Evolutionary conservation across 2,888 invertebrate species (phyloP).

Genomic region (Apamea anceps): DNA sequence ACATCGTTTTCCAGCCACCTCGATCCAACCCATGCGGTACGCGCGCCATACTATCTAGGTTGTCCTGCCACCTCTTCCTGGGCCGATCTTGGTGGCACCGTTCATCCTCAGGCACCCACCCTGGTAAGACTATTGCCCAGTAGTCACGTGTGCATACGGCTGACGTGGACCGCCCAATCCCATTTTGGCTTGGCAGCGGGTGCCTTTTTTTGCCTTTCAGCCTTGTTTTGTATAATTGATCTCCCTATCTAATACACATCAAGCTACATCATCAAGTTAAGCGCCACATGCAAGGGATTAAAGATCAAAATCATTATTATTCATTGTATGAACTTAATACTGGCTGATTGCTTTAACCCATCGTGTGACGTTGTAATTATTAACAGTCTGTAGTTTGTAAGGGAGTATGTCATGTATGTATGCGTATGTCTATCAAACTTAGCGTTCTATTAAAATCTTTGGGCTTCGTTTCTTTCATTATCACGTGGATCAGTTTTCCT

Average conservation of each 20-base stretch:
- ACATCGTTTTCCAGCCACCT: no score
- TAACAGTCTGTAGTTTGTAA: neutral
- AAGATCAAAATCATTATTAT: constrained; percentile 50
- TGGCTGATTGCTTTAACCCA: constrained; percentile 36
- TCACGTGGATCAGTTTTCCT: neutral
- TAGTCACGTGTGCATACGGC: no score
- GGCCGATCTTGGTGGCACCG: no score
- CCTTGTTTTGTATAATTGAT: neutral
- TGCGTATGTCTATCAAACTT: neutral
- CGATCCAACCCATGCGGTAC: no score
- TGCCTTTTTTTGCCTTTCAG: no score
- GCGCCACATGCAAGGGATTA: constrained; percentile 33
- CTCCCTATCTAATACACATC: constrained; percentile 6
- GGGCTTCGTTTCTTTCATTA: neutral
- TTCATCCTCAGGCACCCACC: no score
- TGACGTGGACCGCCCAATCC: no score
- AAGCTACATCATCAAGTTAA: constrained; percentile 13
- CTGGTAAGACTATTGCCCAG: no score
- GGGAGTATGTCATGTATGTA: no score
- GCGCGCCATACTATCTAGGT: no score
- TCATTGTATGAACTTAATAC: constrained; percentile 28
- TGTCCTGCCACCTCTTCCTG: no score
- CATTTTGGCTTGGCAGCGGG: no score
- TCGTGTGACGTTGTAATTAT: constrained; percentile 16
- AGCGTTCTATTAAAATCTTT: neutral